Conservation (phyloP, 2,888 invertebrate genomes). For the Zhuqinia jingwanae region DNA sequence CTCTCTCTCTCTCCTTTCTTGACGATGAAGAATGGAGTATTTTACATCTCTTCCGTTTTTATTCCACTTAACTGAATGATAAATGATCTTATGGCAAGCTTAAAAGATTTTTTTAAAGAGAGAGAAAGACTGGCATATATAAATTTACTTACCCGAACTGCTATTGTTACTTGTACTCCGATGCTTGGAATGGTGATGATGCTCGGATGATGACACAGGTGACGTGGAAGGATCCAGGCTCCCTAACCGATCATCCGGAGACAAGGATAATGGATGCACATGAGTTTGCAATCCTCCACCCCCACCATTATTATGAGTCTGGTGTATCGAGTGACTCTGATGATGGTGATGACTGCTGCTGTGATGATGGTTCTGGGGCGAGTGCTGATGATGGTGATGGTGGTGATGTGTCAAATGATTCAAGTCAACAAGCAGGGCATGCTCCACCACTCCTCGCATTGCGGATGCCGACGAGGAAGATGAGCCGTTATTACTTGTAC, state of each 20-base stretch:
- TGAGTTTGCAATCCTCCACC: slow-evolving; percentile 44
- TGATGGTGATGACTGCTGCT: slow-evolving; percentile 50
- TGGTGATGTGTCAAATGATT: slow-evolving; percentile 76
- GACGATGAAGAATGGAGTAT: slow-evolving; percentile 13
- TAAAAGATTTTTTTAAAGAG: slow-evolving; percentile 34
- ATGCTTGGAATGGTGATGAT: slow-evolving; percentile 63
- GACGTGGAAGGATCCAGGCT: slow-evolving; percentile 71
- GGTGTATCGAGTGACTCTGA: slow-evolving; percentile 49
- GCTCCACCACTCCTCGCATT: slow-evolving; percentile 60
- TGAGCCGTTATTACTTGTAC: slow-evolving; percentile 42
- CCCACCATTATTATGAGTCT: slow-evolving; percentile 12
- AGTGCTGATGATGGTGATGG: slow-evolving; percentile 59
- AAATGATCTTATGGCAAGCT: background rate
- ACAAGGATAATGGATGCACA: slow-evolving; percentile 53
- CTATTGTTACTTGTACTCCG: slow-evolving; percentile 67
- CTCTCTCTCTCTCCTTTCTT: slow-evolving; percentile 15
- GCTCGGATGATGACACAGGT: slow-evolving; percentile 73
- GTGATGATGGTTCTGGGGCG: slow-evolving; percentile 61
- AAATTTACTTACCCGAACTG: slow-evolving; percentile 61
- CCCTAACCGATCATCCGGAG: slow-evolving; percentile 72
- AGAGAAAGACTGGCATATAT: background rate
- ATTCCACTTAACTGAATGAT: slow-evolving; percentile 29
- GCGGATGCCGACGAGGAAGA: slow-evolving; percentile 48
- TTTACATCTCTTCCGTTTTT: slow-evolving; percentile 5
- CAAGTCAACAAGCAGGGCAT: slow-evolving; percentile 64